Base-by-base conservation (phyloP, 2,113 vertebrate species). In the Arenaria interpres region DNA sequence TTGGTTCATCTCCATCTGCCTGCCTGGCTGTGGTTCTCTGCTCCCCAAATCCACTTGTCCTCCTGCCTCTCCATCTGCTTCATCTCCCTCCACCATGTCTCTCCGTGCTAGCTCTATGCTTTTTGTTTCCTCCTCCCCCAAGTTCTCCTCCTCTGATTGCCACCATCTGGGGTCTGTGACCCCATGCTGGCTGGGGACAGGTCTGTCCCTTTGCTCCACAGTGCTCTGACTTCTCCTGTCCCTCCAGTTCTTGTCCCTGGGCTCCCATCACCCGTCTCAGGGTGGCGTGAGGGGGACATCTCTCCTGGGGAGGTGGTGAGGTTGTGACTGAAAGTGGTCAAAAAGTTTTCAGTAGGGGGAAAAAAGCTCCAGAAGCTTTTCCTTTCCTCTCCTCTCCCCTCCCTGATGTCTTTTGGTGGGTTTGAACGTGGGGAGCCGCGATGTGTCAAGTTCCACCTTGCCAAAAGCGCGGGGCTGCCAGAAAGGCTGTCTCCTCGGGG, bases 391-490 rank as follows among this genome's bases (percentile, higher is more conserved):
- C 25, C 51, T 27, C 28, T 17, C 53, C 30, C 33, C 21, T 8
- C 37, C 69, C 3, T 2, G 39, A 33, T 77, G 86, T 35, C 46
- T 96, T 12, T n/a, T 9, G 50, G 89, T 63, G 95, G 91, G 80
- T 71, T 93, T 0, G 15, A 89, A 89, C 22, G 60, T 77, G 82
- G 86, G 95, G 91, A 95, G 76, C 91, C 0, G 59, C 0, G 35
- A 83, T 45, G 89, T 90, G 86, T 77, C 89, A 27, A 13, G 76
- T 7, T 46, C 63, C 92, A 94, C 85, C 51, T 72, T 93, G 90
- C 88, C 92, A 95, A 63, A 27, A 94, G 90, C 82, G 30, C 57
- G 0, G 15, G 82, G 94, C 75, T 97, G 94, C 95, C 95, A 78
- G 90, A 9, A 78, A 64, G 76, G 46, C 59, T 89, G 89, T 48